Conservation (phyloP, 2,113 vertebrate genomes). For the Mobula birostris region DNA sequence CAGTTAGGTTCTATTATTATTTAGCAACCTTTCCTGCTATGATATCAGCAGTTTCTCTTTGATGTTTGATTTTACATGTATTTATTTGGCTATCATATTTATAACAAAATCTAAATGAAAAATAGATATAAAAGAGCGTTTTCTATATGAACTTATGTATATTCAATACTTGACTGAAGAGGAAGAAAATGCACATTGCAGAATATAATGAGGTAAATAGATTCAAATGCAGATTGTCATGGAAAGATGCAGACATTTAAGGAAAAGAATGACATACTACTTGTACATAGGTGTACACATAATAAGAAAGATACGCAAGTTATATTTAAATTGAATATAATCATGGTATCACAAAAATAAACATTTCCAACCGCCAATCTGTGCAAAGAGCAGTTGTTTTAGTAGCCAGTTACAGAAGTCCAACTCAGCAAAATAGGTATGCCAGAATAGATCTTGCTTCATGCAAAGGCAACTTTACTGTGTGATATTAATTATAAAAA, state of each 20-base stretch:
- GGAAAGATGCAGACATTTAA: neutral
- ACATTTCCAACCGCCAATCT: neutral
- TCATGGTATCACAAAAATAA: neutral
- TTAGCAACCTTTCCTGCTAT: neutral
- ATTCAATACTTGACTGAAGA: neutral
- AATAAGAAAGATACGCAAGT: neutral
- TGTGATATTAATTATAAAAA: neutral
- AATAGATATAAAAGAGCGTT: neutral
- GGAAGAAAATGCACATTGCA: neutral
- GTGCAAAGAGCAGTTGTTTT: neutral
- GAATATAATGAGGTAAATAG: neutral
- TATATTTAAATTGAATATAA: neutral
- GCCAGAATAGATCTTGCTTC: neutral
- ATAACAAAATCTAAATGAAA: neutral
- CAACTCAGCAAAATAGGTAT: neutral
- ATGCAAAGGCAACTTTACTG: neutral
- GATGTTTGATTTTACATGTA: neutral
- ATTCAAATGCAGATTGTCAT: neutral
- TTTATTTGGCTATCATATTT: neutral
- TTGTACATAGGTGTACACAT: neutral
- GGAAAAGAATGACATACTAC: neutral
- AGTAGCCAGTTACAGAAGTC: constrained; percentile 2
- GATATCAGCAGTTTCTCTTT: neutral
- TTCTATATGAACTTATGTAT: neutral
- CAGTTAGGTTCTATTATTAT: neutral